Percentiles rank a stretch among this genome's conserved stretches.
These are phyloP conservation scores for Tauraco hartlaubi DNA, from an alignment of 2,797 vertebrate species.

Conservation along the genomic window DNA sequence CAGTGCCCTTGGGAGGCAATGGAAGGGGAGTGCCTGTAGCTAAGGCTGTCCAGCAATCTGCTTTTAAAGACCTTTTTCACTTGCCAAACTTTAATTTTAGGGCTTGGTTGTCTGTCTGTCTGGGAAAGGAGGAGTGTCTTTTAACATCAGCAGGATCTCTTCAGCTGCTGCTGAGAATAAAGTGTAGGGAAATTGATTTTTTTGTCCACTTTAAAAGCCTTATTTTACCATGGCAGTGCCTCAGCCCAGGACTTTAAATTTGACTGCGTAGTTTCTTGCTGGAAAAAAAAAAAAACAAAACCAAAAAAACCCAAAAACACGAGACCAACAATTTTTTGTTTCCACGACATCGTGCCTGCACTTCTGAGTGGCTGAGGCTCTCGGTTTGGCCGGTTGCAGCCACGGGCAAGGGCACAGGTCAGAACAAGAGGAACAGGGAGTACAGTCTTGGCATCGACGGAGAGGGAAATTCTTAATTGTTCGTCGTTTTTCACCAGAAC, in stretches of 20 bases:
- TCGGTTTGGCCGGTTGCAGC: neutral
- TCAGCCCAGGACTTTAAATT: neutral
- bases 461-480: neutral
- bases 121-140: neutral
- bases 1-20: fast-evolving
- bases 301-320: too few relatives aligned
- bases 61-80: neutral
- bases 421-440: neutral
- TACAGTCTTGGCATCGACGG: fast-evolving
- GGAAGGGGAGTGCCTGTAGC: neutral
- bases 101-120: neutral
- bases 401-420: neutral
- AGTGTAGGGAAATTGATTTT: neutral
- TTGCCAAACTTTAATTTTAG: neutral
- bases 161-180: neutral
- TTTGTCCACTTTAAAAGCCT: neutral
- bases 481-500: neutral
- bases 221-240: neutral
- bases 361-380: neutral
- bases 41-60: neutral
- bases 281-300: neutral
- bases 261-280: neutral
- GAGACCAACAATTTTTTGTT: neutral
- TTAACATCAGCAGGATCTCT: neutral
- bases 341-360: neutral